A percentile compares a stretch with the other conserved stretches of the same genome.
Conservation (phyloP, 2,113 vertebrate species). For the Melospiza georgiana region DNA sequence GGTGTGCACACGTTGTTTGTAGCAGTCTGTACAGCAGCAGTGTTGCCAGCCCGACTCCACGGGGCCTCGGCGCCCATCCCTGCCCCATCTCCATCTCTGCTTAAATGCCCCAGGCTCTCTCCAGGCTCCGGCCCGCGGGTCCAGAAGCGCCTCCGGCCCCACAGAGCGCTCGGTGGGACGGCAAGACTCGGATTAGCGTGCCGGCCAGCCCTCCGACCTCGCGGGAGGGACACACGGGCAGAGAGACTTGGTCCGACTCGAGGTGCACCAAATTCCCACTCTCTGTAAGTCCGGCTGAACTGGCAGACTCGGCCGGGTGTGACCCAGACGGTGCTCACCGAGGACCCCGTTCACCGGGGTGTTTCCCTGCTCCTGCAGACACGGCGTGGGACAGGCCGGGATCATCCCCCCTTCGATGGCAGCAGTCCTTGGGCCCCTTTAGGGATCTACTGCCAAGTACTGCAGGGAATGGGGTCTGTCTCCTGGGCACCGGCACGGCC, state of each 20-base stretch:
- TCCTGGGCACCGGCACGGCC: too few species aligned
- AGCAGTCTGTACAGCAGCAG: too few species aligned
- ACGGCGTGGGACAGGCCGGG: too few species aligned
- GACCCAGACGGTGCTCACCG: too few species aligned
- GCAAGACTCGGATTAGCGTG: too few species aligned
- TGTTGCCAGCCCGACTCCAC: too few species aligned
- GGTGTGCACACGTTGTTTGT: rapidly evolving
- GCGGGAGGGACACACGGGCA: rapidly evolving
- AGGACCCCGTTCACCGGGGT: background rate
- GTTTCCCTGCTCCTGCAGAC: background rate
- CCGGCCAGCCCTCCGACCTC: too few species aligned
- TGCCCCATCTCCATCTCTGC: too few species aligned
- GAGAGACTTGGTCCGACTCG: background rate
- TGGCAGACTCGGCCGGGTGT: background rate
- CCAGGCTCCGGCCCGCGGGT: background rate
- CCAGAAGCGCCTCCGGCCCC: background rate
- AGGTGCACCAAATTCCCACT: background rate
- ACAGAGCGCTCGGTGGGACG: background rate
- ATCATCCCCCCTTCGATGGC: background rate
- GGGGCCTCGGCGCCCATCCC: rapidly evolving
- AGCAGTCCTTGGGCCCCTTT: background rate
- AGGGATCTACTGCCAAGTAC: background rate
- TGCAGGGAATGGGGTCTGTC: background rate
- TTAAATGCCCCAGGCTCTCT: too few species aligned
- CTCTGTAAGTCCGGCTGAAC: background rate